Evolutionary conservation across 2,797 vertebrate genomes (phyloP), one percentile per base, ranked within the genome.

Genomic region (Karalla daura): DNA sequence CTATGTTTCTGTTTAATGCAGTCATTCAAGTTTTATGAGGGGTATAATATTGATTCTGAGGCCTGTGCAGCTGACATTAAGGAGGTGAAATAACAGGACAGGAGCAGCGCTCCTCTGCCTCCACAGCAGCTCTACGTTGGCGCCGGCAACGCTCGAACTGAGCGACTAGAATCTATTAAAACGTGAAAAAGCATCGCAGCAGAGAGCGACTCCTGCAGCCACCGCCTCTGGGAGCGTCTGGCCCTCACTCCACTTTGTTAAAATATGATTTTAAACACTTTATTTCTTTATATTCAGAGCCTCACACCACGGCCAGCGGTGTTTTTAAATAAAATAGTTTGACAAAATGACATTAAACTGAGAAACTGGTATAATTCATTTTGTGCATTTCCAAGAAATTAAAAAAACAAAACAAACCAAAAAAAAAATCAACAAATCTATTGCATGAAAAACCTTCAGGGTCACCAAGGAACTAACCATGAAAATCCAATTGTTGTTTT

Each of bases 11-110:
- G 82, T 88, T 88, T 75, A 64, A 23, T 66, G 73, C 76, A 78
- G 79, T 85, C 84, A 85, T 91, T 88, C 85, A 88, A 85, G 88
- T 92, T 92, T 90, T 86, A 92, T 90, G 91, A 88, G 77, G 77
- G 84, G 77, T 81, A 71, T 78, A 81, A 82, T 91, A 90, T 91
- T 86, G 88, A 90, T 90, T 86, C 66, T 64, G 66, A 76, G 76
- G 47, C 59, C 41, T 45, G 63, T 13, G 54, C 71, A 75, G 77
- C 74, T 75, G 72, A 86, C 80, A 78, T 62, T 59, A 67, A 40
- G 40, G 52, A 21, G 25, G 36, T 12, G 32, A 23, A 39, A 49
- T 53, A 36, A 18, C n/a, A 27, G 51, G 35, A 17, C 20, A 54
- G 35, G 14, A 23, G 25, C 39, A 66, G 41, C 7, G 43, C 15